Evolutionary conservation across 2,888 invertebrate genomes (phyloP).

Genomic region (Spodoptera exigua): DNA sequence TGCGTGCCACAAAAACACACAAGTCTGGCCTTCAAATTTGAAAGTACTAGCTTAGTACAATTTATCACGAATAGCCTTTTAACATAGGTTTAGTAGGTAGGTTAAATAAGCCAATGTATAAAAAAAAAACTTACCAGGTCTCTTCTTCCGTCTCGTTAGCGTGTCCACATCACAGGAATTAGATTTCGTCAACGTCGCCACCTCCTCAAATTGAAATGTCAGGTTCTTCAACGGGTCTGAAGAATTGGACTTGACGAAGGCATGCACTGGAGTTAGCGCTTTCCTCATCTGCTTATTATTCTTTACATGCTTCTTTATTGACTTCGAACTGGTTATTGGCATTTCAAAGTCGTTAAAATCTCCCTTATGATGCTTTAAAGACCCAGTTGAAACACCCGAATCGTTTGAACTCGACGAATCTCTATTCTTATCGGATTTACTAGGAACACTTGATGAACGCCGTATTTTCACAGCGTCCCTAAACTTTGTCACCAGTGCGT

Average conservation of each 20-base stretch:
- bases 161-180: slow-evolving; percentile 91
- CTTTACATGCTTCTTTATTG: slow-evolving; percentile 81
- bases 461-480: slow-evolving; percentile 90
- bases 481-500: slow-evolving; percentile 80
- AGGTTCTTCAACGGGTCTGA: slow-evolving; percentile 91
- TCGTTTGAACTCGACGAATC: slow-evolving; percentile 93
- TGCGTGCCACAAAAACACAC: slow-evolving; percentile 15
- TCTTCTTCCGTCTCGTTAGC: slow-evolving; percentile 87
- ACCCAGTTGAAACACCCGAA: slow-evolving; percentile 92
- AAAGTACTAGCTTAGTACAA: slow-evolving; percentile 18
- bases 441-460: slow-evolving; percentile 91
- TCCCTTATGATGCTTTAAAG: slow-evolving; percentile 90
- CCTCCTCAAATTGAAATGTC: slow-evolving; percentile 91
- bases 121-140: slow-evolving; percentile 72
- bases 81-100: too few species aligned
- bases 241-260: slow-evolving; percentile 90
- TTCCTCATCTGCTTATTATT: slow-evolving; percentile 84
- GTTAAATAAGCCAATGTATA: neutral
- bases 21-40: slow-evolving; percentile 13
- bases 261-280: slow-evolving; percentile 84
- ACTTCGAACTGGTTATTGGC: slow-evolving; percentile 85
- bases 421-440: slow-evolving; percentile 91
- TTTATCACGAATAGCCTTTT: neutral
- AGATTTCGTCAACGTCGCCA: slow-evolving; percentile 89
- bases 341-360: slow-evolving; percentile 90